Evolutionary conservation across 2,113 vertebrate species (phyloP), one percentile per base, ranked within the genome.

Genomic region (Plectropomus leopardus): DNA sequence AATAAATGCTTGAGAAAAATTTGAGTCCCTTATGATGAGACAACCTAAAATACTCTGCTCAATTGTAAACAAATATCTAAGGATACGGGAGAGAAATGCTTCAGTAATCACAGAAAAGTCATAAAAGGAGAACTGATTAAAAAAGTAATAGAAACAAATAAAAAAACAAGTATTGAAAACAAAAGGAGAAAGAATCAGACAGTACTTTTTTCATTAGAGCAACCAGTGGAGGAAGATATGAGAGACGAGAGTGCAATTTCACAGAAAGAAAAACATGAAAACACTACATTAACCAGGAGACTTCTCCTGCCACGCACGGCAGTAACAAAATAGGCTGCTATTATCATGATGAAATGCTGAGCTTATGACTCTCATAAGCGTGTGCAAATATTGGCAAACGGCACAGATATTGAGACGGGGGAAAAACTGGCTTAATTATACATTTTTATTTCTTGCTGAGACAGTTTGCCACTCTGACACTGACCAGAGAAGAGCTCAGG

Each of bases 321-420:
- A 51, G 72, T 74, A 76, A 87, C 67, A 23, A 76, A 76, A 70
- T 79, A 68, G 53, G 64, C 72, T 85, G 82, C 85, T 76, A 81
- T 87, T 82, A 86, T 70, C 72, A 45, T 54, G 68, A 51, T 76
- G 77, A 78, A 86, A 80, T 23, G 70, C 77, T 86, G 84, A 85
- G 86, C 64, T 72, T 5, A 70, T 78, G 63, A 80, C 84, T 80
- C 81, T 60, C 28, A 42, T 79, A 77, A 89, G 48, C 40, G 5
- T 61, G 70, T 64, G 71, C 71, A 79, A 89, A 78, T 72, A 84
- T 84, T 68, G 32, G 78, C 59, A 66, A 65, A 73, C 78, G 71
- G 79, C 60, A 1, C n/a, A 51, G 71, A 83, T 83, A 76, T 21
- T 21, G 71, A 87, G 77, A 86, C 30, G 3, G 47, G 42, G 67